Base-by-base conservation (phyloP, 2,888 invertebrate species). In the Dryobota labecula region DNA sequence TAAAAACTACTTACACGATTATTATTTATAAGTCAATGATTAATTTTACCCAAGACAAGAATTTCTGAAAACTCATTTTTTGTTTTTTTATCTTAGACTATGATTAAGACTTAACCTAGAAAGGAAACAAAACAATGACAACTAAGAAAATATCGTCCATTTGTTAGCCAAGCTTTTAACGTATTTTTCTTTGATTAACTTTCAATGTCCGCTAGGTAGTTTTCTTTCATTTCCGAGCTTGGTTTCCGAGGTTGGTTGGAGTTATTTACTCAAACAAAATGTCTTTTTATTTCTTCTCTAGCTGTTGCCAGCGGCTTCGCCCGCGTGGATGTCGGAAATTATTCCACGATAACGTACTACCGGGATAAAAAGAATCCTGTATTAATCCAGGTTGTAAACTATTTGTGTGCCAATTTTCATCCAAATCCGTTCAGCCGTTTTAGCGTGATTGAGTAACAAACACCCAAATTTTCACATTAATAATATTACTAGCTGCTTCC, bases 161-260 rank as follows among this genome's bases (percentile, higher is more conserved):
- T 49, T 67, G 49, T 47, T 71, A 18, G 53, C 27, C n/a, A 1
- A 24, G 24, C 51, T 61, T 72, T 72, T 57, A 71, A 61, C 56
- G 20, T 61, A 66, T 45, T 58, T 74, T 49, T 62, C 53, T 53
- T 66, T 66, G 53, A 62, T 58, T 47, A 73, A 38, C 53, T 73
- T 6, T 58, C 65, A n/a, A 73, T 61, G 78, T 78, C 62, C 56
- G 36, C 9, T 4, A 43, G 30, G 58, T 53, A 30, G n/a, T 61
- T 30, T 53, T 30, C 41, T 45, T 63, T 41, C 36, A 66, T 66
- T 66, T 63, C 18, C 72, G 27, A 47, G 36, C 47, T 63, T n/a
- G 1, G 38, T 18, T 66, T 63, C 18, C 72, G 27, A 47, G 36
- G 43, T 63, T n/a, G 1, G 38, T 18, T n/a, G n/a, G n/a, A 11